Base-by-base conservation (phyloP, 1,140 invertebrate species). In the Spodoptera litura region DNA sequence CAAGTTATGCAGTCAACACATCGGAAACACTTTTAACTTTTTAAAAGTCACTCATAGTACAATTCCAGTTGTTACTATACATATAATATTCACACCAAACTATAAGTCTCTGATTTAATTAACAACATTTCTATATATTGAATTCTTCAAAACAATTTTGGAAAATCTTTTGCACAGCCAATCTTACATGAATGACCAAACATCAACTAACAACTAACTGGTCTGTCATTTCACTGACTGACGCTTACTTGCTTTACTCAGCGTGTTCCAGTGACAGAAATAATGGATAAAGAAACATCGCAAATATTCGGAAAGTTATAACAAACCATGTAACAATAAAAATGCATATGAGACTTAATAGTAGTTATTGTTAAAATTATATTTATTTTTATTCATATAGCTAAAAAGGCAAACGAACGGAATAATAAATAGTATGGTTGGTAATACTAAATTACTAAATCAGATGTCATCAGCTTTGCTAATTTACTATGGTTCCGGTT, bases 1-100 rank as follows among this genome's bases (percentile, higher is more conserved):
- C 83, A 88, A 89, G 86, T 91, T 89, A 86, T 83, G 78, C 89
- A 91, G 82, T 88, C 87, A 80, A 87, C 86, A 88, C 73, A 62
- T 84, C 78, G 83, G 52, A 62, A 61, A 80, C 72, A 70, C 27
- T 68, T 64, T 76, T 44, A 52, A 31, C 31, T 10, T 13, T 62
- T 15, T 64, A 53, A 53, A 38, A 2, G 38, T 53, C n/a, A 62
- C 13, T 15, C 61, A 62, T 51, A 35, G 52, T 10, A 49, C 20
- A 27, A 38, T 20, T 52, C 53, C 55, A 11, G 11, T 64, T n/a
- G 44, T n/a, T 20, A 73, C 68, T 56, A 31, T 61, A 10, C 12
- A 52, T 44, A 49, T 27, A 49, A 6, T 27, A 74, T 25, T 55
- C 11, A 13, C 38, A 55, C 10, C 49, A 76, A 38, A 74, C 44